Percentiles rank a stretch among this genome's conserved stretches.
Evolutionary conservation across 2,797 vertebrate species (phyloP).

Genomic region (Trachurus trachurus): DNA sequence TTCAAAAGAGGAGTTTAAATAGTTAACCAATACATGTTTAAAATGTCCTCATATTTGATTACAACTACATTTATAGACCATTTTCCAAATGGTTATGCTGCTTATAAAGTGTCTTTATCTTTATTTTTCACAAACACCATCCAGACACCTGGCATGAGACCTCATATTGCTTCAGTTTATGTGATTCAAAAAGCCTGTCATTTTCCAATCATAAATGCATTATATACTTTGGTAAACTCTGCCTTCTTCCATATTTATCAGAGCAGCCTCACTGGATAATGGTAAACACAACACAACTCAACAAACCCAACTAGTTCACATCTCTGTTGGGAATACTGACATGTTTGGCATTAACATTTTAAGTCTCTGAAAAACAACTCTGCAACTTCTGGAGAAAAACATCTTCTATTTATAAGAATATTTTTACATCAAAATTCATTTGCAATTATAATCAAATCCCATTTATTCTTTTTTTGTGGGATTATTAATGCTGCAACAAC

Average conservation of each 20-base stretch:
- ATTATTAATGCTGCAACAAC: constrained; percentile 77
- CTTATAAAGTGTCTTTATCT: neutral
- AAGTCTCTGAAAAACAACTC: constrained; percentile 74
- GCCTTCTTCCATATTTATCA: constrained; percentile 59
- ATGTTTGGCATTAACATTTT: constrained; percentile 73
- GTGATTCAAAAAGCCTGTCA: neutral
- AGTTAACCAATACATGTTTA: neutral
- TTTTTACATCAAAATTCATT: constrained; percentile 77
- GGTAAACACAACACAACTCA: constrained; percentile 64
- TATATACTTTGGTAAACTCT: constrained; percentile 42
- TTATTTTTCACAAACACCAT: neutral
- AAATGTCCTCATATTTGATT: neutral
- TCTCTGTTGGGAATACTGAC: constrained; percentile 73
- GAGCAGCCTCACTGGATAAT: constrained; percentile 46
- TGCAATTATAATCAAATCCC: constrained; percentile 83
- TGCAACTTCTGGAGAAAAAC: constrained; percentile 74
- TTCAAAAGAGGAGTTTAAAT: neutral
- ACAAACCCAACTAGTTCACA: constrained; percentile 72
- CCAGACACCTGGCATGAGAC: neutral
- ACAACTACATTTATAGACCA: neutral
- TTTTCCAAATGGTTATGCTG: neutral
- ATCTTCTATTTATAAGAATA: constrained; percentile 77
- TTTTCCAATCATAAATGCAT: constrained; percentile 29
- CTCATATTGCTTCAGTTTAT: neutral
- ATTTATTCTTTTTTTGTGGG: constrained; percentile 53